Conservation (phyloP, 1,140 invertebrate species). For the Hetaerina americana region DNA sequence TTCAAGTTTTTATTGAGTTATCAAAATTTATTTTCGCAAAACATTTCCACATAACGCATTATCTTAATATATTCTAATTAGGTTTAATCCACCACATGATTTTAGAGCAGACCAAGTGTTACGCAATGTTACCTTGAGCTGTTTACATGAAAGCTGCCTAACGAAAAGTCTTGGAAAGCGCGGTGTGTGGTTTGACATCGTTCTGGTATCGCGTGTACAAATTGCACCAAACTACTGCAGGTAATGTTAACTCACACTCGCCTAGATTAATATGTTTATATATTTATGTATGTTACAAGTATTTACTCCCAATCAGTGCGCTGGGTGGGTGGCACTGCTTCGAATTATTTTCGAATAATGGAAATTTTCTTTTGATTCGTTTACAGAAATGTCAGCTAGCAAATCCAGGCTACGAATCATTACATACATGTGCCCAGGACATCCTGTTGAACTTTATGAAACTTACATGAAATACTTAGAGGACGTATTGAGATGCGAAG, state of each 20-base stretch:
- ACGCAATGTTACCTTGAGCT: neutral
- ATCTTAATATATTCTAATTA: no score
- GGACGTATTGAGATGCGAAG: slow-evolving; percentile 31
- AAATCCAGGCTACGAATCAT: slow-evolving; percentile 33
- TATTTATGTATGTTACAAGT: neutral
- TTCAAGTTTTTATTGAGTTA: no score
- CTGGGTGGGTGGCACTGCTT: no score
- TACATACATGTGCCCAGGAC: slow-evolving; percentile 45
- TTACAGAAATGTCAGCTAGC: slow-evolving; percentile 8
- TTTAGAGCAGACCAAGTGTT: no score
- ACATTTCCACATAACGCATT: no score
- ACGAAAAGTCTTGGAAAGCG: neutral
- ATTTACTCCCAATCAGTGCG: no score
- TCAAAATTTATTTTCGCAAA: no score
- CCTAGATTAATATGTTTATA: no score
- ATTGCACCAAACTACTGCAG: no score
- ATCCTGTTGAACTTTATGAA: slow-evolving; percentile 46
- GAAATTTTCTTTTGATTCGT: slow-evolving; percentile 27
- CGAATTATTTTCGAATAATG: neutral
- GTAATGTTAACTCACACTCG: no score
- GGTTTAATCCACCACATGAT: no score
- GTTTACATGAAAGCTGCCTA: neutral
- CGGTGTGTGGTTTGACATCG: neutral
- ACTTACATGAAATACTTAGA: slow-evolving; percentile 40
- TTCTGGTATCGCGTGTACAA: no score